Percentiles rank a stretch among this genome's conserved stretches.
Evolutionary conservation across 1,140 invertebrate genomes (phyloP).

Genomic region (Popillia japonica): DNA sequence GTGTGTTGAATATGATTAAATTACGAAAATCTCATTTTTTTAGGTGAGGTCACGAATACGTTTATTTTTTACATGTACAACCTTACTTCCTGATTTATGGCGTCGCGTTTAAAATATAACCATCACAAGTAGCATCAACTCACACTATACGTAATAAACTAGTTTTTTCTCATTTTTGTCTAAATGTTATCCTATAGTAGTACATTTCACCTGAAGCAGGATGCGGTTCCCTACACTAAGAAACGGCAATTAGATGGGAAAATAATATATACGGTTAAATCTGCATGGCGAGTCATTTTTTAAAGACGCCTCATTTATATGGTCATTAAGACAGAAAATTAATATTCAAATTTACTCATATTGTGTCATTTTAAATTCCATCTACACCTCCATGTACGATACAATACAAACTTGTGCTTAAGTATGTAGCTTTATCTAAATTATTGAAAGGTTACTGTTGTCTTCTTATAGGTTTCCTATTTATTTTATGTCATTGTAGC

Average conservation of each 20-base stretch:
- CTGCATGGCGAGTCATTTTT: background rate
- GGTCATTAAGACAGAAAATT: background rate
- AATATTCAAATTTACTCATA: constrained; percentile 6
- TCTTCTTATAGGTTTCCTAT: too few relatives aligned
- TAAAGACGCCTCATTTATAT: background rate
- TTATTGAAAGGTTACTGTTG: too few relatives aligned
- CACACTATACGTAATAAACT: background rate
- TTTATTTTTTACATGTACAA: constrained; percentile 21
- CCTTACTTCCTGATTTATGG: constrained; percentile 19
- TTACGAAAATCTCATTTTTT: constrained; percentile 34
- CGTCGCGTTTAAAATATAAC: constrained; percentile 16
- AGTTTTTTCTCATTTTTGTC: constrained; percentile 7
- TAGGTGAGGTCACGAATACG: constrained; percentile 34
- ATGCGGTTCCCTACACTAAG: background rate
- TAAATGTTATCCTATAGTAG: background rate
- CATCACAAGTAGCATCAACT: constrained; percentile 5
- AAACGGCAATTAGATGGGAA: background rate
- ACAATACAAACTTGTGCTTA: background rate
- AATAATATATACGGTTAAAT: background rate
- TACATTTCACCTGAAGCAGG: background rate
- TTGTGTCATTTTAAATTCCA: constrained; percentile 3
- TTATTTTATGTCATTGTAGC: too few relatives aligned
- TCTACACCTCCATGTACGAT: background rate
- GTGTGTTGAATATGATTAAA: constrained; percentile 14
- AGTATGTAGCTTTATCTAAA: too few relatives aligned